Conservation (phyloP, 1,140 invertebrate species). For the Diuraphis noxia region DNA sequence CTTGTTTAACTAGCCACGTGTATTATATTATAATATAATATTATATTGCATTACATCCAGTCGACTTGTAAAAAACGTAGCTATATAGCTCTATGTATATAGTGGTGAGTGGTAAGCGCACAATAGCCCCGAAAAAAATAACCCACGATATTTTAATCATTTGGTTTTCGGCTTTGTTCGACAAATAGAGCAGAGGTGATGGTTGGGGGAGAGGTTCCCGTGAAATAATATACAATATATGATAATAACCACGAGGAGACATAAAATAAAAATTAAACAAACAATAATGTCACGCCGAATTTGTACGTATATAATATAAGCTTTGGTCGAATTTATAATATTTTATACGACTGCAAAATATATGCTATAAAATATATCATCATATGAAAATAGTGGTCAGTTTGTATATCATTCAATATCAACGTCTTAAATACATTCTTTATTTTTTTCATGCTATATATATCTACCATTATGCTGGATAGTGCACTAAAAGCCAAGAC, state of each 20-base stretch:
- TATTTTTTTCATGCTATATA: too few relatives aligned
- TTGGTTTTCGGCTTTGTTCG: background rate
- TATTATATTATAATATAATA: background rate
- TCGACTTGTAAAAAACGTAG: background rate
- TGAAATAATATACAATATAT: background rate
- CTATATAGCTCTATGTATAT: background rate
- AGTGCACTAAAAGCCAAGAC: too few relatives aligned
- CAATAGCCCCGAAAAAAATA: background rate
- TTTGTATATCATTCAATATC: too few relatives aligned
- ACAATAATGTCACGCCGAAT: background rate
- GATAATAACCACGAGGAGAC: background rate
- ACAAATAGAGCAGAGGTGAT: background rate
- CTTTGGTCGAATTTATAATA: background rate
- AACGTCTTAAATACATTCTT: too few relatives aligned
- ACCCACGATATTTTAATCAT: background rate
- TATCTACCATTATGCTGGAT: too few relatives aligned
- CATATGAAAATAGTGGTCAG: too few relatives aligned
- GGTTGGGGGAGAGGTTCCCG: too few relatives aligned
- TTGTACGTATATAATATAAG: background rate
- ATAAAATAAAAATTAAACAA: background rate
- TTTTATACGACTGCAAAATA: background rate
- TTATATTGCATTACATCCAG: background rate
- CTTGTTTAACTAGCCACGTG: conserved; percentile 16
- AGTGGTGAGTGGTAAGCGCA: background rate
- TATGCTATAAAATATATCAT: background rate